Conservation (phyloP, 2,888 invertebrate species). For the Laspeyria flexula region DNA sequence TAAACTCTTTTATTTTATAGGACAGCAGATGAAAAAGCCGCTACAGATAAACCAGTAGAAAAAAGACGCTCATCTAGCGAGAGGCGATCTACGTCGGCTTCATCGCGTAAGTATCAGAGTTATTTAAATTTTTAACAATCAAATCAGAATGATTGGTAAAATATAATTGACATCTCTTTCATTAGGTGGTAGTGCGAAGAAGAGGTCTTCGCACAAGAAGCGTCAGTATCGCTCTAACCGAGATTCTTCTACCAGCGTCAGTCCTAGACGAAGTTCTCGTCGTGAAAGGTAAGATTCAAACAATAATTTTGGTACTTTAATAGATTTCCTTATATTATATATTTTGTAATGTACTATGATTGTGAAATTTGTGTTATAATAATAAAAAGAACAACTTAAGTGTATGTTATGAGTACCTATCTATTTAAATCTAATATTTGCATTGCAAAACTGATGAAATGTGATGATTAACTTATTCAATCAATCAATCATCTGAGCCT, state of each 20-base stretch:
- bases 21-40: conserved; percentile 59
- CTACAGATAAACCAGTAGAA: conserved; percentile 67
- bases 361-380: too few species aligned
- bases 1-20: conserved; percentile 32
- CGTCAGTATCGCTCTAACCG: conserved; percentile 95
- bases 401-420: too few species aligned
- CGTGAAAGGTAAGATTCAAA: conserved; percentile 79
- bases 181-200: conserved; percentile 87
- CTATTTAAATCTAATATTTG: too few species aligned
- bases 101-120: conserved; percentile 66
- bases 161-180: background rate
- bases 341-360: too few species aligned
- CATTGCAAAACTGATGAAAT: too few species aligned
- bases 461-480: too few species aligned
- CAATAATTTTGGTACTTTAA: background rate
- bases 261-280: conserved; percentile 81
- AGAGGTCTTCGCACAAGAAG: conserved; percentile 93
- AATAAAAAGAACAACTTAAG: too few species aligned
- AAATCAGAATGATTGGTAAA: too few species aligned
- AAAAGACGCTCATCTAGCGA: conserved; percentile 74
- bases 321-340: too few species aligned
- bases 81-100: conserved; percentile 75
- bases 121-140: too few species aligned
- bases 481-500: too few species aligned
- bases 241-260: conserved; percentile 90